Evolutionary conservation across 2,797 vertebrate species (phyloP), one percentile per base, ranked within the genome.

Genomic region (Discoglossus pictus): DNA sequence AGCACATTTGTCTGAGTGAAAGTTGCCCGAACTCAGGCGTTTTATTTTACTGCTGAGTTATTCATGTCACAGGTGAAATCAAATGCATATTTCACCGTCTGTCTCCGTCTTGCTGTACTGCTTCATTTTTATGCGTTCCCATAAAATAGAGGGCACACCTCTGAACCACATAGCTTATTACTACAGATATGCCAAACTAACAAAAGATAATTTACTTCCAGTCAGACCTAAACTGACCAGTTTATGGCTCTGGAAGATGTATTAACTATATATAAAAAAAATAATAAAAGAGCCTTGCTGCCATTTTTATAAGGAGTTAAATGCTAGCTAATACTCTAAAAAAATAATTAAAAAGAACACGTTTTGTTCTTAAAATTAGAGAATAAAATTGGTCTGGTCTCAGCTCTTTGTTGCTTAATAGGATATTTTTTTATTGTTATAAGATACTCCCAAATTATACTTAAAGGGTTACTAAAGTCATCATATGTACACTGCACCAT

Each of bases 21-120:
- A 67, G 73, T 42, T 52, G 69, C 62, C 73, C 39, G 65, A 76
- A 68, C 52, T 58, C 60, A 73, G 72, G 68, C 69, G 43, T 64
- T 78, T 78, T 79, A 82, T 66, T 83, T 82, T 85, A 80, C 80
- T 80, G 74, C 82, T 77, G 68, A 79, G 62, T 77, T 82, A 80
- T 76, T 82, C 75, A 51, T 80, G 75, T 79, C 80, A 61, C 78
- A 82, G 82, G 78, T 78, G 63, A 82, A 83, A 83, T 80, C 78
- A 61, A 70, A 68, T 71, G 66, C 78, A 75, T 84, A 82, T 83
- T 82, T 82, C 78, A 82, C 68, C 68, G 61, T 66, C 78, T 82
- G 79, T 75, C 81, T 78, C 31, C 67, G 55, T 65, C 13, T 2
- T 70, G 73, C 73, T 78, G 58, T 67, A 64, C 75, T 78, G 74